phyloP scores from a whole-genome alignment of 30 jellyfish, hydroid and myxozoan species.

The Cassiopea andromeda region DNA sequence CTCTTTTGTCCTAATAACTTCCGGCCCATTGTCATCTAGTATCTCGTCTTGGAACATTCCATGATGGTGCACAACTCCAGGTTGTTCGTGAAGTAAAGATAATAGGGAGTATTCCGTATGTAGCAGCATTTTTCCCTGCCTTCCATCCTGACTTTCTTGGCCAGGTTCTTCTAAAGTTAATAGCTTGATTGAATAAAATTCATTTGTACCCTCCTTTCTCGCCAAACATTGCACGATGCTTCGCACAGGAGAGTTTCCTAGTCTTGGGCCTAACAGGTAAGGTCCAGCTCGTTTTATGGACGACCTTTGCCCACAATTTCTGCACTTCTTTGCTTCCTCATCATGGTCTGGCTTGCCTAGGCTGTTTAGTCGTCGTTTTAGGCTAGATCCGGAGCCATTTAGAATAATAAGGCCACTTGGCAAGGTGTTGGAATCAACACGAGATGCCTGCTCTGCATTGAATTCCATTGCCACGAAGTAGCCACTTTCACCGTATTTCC shows the following conservation, averaged over 20 bases:
- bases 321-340: constrained; percentile 63
- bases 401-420: constrained; percentile 71
- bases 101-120: constrained; percentile 93
- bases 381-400: constrained; percentile 73
- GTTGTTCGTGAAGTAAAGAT: constrained; percentile 86
- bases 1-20: constrained; percentile 54
- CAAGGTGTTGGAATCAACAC: constrained; percentile 7
- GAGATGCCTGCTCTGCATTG: constrained; percentile 33
- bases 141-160: constrained; percentile 79
- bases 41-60: constrained; percentile 95
- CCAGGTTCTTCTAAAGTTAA: constrained; percentile 75
- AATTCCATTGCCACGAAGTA: constrained; percentile 8
- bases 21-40: constrained; percentile 69
- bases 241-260: constrained; percentile 92
- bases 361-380: constrained; percentile 62
- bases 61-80: constrained; percentile 94
- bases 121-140: constrained; percentile 94
- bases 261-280: constrained; percentile 90
- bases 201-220: constrained; percentile 89
- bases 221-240: constrained; percentile 96
- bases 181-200: constrained; percentile 82
- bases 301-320: constrained; percentile 60
- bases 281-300: constrained; percentile 96
- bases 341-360: constrained; percentile 21
- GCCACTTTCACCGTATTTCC: constrained; percentile 4